Conservation (phyloP, 2,113 vertebrate species). For the Varanus salvator region DNA sequence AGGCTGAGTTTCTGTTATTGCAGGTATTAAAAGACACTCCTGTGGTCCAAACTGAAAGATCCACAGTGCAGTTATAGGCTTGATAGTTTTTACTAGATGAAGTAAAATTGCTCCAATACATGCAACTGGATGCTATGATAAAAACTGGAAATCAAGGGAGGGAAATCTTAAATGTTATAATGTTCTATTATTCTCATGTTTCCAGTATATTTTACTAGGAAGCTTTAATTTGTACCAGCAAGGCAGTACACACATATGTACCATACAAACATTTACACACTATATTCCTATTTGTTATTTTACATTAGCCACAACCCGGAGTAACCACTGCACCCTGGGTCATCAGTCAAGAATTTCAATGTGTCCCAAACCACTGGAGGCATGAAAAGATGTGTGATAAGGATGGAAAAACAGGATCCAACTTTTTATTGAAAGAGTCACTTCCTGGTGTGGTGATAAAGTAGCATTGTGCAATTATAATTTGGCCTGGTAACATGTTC, state of each 20-base stretch:
- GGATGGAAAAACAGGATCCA: not conserved
- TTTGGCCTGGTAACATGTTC: not conserved
- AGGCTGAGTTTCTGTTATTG: not conserved
- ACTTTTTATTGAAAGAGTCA: constrained; percentile 13
- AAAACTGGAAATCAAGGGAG: not conserved
- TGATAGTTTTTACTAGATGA: not conserved
- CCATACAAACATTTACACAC: constrained; percentile 74
- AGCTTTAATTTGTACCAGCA: constrained; percentile 51
- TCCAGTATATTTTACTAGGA: constrained; percentile 29
- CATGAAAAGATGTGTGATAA: not conserved
- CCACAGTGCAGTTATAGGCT: not conserved
- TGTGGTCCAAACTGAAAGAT: not conserved
- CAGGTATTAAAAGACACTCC: not conserved
- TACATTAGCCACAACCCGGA: constrained; percentile 67
- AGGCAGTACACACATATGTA: constrained; percentile 62
- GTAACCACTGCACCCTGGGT: constrained; percentile 62
- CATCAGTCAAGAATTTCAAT: constrained; percentile 56
- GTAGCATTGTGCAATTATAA: not conserved
- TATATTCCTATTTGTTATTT: constrained; percentile 70
- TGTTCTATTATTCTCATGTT: constrained; percentile 14
- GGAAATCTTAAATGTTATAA: not conserved
- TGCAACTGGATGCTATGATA: not conserved
- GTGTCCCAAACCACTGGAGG: constrained; percentile 50
- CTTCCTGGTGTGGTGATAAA: not conserved
- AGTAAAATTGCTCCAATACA: not conserved